These are phyloP conservation scores for Eptatretus atami DNA, from an alignment of 2,797 vertebrate species.

Conservation along the genomic window DNA sequence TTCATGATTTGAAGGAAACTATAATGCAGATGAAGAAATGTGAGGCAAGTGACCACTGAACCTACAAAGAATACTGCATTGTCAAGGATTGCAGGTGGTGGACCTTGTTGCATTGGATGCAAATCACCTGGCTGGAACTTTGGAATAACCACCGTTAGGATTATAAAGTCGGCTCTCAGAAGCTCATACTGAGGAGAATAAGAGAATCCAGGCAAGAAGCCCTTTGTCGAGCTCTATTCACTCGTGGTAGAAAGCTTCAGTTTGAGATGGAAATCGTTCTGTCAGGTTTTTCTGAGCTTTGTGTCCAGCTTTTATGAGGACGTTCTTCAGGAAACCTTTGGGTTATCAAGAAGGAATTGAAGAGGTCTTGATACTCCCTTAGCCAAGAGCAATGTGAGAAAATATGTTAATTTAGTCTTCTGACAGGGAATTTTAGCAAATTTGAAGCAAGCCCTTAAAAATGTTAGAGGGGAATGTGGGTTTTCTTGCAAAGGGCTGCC, in stretches of 20 bases:
- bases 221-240: background rate
- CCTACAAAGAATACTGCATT: background rate
- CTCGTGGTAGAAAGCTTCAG: background rate
- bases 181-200: background rate
- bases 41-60: background rate
- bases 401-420: background rate
- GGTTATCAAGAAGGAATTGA: slow-evolving; percentile 2
- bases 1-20: background rate
- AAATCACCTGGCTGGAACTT: slow-evolving; percentile 2
- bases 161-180: background rate
- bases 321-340: background rate
- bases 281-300: background rate
- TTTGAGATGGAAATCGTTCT: background rate
- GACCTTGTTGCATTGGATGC: slow-evolving; percentile 1
- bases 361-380: background rate
- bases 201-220: background rate
- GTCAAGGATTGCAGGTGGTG: background rate
- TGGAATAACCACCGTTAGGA: background rate
- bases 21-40: slow-evolving; percentile 3
- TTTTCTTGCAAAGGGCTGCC: background rate
- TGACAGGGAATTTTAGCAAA: background rate
- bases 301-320: background rate
- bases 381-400: background rate
- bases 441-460: background rate
- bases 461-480: background rate